These are phyloP conservation scores for Cisticola juncidis DNA, from an alignment of 2,113 vertebrate species.

Conservation along the genomic window DNA sequence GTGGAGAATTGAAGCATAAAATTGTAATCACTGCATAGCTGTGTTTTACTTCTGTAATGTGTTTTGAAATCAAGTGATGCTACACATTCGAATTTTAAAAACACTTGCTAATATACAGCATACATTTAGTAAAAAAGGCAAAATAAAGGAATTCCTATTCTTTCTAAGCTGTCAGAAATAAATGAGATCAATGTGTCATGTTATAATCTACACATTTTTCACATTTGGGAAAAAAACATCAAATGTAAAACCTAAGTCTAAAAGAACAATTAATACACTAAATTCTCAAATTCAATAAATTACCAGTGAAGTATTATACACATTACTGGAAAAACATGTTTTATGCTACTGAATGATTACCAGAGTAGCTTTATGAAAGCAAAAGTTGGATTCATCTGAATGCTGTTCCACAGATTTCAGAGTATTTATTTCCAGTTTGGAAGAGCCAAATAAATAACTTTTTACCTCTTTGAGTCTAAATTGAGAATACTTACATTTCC, in stretches of 20 bases:
- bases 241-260: not conserved
- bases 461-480: not conserved
- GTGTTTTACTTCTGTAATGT: not conserved
- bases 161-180: not conserved
- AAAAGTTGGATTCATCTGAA: not conserved
- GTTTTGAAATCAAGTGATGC: not conserved
- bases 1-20: not conserved
- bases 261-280: not conserved
- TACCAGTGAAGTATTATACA: not conserved
- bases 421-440: not conserved
- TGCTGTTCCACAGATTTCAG: not conserved
- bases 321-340: not conserved
- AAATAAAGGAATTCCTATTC: not conserved
- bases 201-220: not conserved
- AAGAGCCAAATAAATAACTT: not conserved
- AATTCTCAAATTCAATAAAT: not conserved
- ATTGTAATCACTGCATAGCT: not conserved
- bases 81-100: not conserved
- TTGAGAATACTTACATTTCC: not conserved
- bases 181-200: not conserved
- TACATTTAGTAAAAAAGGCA: not conserved
- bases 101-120: not conserved
- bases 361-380: not conserved
- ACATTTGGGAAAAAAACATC: not conserved
- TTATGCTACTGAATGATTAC: not conserved